Conservation (phyloP, 2,888 invertebrate genomes). For the Merodon equestris region DNA sequence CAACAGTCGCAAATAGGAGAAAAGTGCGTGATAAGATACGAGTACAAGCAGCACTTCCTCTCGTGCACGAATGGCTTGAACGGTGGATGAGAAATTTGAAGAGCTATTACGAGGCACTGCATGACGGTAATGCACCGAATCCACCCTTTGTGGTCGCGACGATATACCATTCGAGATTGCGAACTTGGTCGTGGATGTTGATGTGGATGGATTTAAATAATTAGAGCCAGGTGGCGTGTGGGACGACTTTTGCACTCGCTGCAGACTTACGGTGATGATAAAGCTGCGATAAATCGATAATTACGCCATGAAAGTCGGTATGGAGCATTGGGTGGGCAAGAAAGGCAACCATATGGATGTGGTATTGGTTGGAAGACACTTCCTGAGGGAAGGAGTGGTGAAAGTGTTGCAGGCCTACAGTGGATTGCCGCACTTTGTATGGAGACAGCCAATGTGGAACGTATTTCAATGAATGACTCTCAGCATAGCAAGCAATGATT, state of each 20-base stretch:
- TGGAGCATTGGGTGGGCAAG: too few species aligned
- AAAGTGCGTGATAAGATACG: conserved; percentile 68
- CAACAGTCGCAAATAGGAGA: conserved; percentile 25
- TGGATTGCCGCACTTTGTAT: conserved; percentile 19
- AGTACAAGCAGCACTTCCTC: background rate
- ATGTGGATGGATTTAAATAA: conserved; percentile 59
- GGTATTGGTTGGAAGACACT: conserved; percentile 53
- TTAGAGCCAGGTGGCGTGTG: conserved; percentile 68
- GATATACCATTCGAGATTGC: conserved; percentile 48
- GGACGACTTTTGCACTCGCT: conserved; percentile 37
- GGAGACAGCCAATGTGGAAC: too few species aligned
- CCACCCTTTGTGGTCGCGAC: conserved; percentile 45
- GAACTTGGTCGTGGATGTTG: conserved; percentile 15
- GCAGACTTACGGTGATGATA: conserved; percentile 43
- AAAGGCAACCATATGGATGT: too few species aligned
- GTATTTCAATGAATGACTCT: too few species aligned
- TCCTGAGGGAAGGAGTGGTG: conserved; percentile 36
- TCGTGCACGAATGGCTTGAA: conserved; percentile 23
- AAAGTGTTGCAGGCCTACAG: conserved; percentile 47
- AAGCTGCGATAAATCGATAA: conserved; percentile 67
- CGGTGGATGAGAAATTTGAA: conserved; percentile 14
- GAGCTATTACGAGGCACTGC: conserved; percentile 42
- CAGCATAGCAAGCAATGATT: too few species aligned
- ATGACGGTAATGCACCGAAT: conserved; percentile 57
- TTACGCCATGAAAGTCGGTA: conserved; percentile 49